These are phyloP conservation scores for Penaeus japonicus DNA, from an alignment of 1,140 invertebrate genomes.

Conservation along the genomic window DNA sequence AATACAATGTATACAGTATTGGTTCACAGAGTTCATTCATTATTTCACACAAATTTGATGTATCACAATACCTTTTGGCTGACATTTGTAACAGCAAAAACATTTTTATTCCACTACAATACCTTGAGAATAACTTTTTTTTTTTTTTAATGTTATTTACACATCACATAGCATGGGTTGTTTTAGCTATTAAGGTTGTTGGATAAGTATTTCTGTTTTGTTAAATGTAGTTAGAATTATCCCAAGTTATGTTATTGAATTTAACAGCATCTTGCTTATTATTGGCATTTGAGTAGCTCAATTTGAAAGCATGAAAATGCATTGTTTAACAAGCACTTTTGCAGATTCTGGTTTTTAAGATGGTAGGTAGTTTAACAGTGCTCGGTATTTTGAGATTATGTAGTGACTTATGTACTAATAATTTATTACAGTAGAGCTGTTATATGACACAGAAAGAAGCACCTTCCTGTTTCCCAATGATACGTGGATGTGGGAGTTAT, in stretches of 20 bases:
- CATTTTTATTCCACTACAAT: too few species aligned
- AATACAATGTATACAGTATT: too few species aligned
- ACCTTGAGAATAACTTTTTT: too few species aligned
- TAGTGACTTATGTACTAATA: slow-evolving; percentile 33
- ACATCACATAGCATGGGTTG: too few species aligned
- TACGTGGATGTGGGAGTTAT: slow-evolving; percentile 7
- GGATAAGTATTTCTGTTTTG: neutral
- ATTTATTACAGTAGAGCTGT: slow-evolving; percentile 16
- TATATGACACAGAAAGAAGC: neutral
- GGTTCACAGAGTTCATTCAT: too few species aligned
- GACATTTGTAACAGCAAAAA: too few species aligned
- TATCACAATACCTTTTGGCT: too few species aligned
- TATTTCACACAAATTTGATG: too few species aligned
- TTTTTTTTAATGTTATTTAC: too few species aligned
- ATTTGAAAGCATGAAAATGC: slow-evolving; percentile 6
- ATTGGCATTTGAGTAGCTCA: slow-evolving; percentile 14
- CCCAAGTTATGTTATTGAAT: neutral
- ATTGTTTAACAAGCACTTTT: slow-evolving; percentile 13
- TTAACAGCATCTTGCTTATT: slow-evolving; percentile 29
- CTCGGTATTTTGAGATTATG: slow-evolving; percentile 3
- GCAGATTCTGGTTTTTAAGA: neutral
- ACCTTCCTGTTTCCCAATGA: slow-evolving; percentile 25
- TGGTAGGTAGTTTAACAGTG: slow-evolving; percentile 1
- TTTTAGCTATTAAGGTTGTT: neutral
- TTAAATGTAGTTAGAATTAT: neutral